Evolutionary conservation across 2,797 vertebrate species (phyloP).

Genomic region (Parotocinclus haroldoi): DNA sequence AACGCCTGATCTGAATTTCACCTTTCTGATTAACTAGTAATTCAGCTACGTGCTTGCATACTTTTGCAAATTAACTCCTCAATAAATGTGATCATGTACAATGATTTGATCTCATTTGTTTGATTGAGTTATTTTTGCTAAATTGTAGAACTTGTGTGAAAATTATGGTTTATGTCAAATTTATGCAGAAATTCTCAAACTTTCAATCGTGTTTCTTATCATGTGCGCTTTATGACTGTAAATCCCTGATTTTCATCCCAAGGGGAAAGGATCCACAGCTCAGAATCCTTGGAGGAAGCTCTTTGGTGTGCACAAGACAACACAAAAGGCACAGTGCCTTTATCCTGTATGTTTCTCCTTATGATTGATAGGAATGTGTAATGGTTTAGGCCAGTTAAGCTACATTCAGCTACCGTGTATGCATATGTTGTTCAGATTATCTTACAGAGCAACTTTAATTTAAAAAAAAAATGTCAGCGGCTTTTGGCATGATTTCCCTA

Average conservation of each 20-base stretch:
- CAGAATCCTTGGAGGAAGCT: slow-evolving; percentile 82
- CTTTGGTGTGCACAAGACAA: slow-evolving; percentile 77
- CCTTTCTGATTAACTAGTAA: too few relatives aligned
- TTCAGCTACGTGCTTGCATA: too few relatives aligned
- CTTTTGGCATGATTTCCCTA: slow-evolving; percentile 31
- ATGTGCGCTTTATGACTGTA: slow-evolving; percentile 26
- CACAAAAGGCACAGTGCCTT: slow-evolving; percentile 72
- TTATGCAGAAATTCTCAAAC: too few relatives aligned
- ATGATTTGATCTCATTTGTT: too few relatives aligned
- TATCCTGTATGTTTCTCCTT: slow-evolving; percentile 71
- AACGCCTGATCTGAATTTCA: too few relatives aligned
- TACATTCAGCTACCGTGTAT: neutral
- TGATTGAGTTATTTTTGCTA: too few relatives aligned
- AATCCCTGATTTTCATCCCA: slow-evolving; percentile 47
- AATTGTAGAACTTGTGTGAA: too few relatives aligned
- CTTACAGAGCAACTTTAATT: slow-evolving; percentile 4
- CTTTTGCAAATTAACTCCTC: too few relatives aligned
- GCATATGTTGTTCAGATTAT: neutral
- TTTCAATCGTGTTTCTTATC: neutral
- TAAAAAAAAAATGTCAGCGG: slow-evolving; percentile 3
- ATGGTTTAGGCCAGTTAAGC: slow-evolving; percentile 2
- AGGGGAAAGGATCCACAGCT: slow-evolving; percentile 64
- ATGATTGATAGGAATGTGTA: slow-evolving; percentile 21
- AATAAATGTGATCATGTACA: too few relatives aligned
- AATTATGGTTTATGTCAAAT: too few relatives aligned